Evolutionary conservation across 2,888 invertebrate species (phyloP).

Genomic region (Tineola bisselliella): DNA sequence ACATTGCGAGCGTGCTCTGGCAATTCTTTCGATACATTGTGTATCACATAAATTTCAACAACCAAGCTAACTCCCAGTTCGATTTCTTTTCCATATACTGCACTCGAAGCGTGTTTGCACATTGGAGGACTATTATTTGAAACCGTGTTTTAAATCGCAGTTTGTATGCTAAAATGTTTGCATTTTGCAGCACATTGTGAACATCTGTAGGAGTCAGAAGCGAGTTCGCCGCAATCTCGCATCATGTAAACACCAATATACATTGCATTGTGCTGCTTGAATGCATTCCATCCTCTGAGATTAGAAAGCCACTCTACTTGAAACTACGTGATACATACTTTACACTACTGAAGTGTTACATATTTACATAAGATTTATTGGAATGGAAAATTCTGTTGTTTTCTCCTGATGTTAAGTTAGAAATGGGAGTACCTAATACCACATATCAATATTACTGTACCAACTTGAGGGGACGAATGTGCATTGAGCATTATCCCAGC

Average conservation of each 20-base stretch:
- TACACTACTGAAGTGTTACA: neutral
- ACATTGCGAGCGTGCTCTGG: neutral
- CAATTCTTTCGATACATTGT: neutral
- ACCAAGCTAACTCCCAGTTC: neutral
- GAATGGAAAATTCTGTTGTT: neutral
- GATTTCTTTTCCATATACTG: neutral
- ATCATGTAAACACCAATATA: slow-evolving; percentile 4
- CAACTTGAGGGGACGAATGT: no score
- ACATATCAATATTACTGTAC: no score
- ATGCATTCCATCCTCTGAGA: neutral
- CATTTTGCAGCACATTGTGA: neutral
- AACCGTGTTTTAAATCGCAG: neutral
- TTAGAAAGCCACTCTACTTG: neutral
- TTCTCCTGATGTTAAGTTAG: no score
- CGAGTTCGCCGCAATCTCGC: neutral
- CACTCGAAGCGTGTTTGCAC: neutral
- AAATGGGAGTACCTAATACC: no score
- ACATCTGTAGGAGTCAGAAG: neutral
- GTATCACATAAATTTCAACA: neutral
- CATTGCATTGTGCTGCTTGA: neutral
- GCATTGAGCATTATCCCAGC: no score
- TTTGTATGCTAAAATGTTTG: neutral
- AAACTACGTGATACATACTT: neutral
- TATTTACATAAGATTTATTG: neutral
- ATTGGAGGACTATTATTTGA: neutral